Base-by-base conservation (phyloP, 2,797 vertebrate species). In the Adrianichthys oophorus region DNA sequence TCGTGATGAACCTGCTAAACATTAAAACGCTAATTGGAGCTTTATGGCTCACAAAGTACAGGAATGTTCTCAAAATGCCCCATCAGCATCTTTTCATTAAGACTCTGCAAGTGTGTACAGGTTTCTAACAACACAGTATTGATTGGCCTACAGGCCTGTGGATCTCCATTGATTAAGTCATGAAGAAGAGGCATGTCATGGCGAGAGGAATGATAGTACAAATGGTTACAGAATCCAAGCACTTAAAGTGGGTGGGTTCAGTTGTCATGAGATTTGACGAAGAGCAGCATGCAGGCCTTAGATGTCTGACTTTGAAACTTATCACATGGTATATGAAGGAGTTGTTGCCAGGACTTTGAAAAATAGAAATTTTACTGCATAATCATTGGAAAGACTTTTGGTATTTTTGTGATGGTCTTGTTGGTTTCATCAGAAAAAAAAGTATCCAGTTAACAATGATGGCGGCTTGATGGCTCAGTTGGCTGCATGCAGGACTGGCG, bases 291-390 rank as follows among this genome's bases (percentile, higher is more conserved):
- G 14, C 51, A 59, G 70, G 79, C 54, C 53, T 21, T 58, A 86
- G 65, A 54, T 70, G 72, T 88, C 75, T 50, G 76, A 86, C 83
- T 79, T 72, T 46, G 76, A 83, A 89, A 86, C 74, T 70, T 67
- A 83, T 32, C 29, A 32, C 29, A 0, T 32, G 29, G 29, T 60
- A 82, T 74, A 42, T 46, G 15, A 55, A 56, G 58, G 48, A 59
- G 65, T 59, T 41, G 64, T 71, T 76, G 82, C 84, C 61, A 21
- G n/a, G 61, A 70, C 40, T 61, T 82, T 87, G 77, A 87, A 87
- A 82, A 91, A 91, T 91, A 82, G 72, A 90, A 88, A 73, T 85
- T 59, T 74, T 62, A 70, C 87, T 29, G 26, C 7, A 7, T 29
- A 7, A 29, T 29, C 5, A 29, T 7, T 29, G 26, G 26, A 21